Conservation (phyloP, 2,113 vertebrate genomes). For the Sisor rabdophorus region DNA sequence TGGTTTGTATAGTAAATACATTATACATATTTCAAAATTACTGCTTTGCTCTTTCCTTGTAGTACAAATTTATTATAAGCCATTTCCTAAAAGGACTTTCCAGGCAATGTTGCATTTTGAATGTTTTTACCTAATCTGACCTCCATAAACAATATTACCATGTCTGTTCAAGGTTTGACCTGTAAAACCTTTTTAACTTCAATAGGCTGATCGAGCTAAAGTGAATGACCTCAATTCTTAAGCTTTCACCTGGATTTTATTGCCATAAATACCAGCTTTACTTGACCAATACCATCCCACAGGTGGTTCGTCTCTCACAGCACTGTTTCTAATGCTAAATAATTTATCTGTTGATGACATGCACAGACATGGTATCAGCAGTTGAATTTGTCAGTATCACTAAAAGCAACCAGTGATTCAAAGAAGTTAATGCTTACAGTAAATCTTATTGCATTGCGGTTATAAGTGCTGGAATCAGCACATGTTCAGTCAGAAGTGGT, state of each 20-base stretch:
- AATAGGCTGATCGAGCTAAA: constrained; percentile 54
- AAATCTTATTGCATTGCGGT: constrained; percentile 15
- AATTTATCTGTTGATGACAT: constrained; percentile 61
- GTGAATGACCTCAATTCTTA: constrained; percentile 45
- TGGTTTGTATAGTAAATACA: constrained; percentile 18
- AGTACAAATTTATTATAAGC: constrained; percentile 15
- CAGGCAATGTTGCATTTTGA: background rate
- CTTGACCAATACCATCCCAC: constrained; percentile 50
- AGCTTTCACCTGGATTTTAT: constrained; percentile 51
- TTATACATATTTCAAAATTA: constrained; percentile 24
- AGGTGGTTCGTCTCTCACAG: constrained; percentile 59
- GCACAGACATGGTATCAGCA: constrained; percentile 53
- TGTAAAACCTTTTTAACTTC: constrained; percentile 54
- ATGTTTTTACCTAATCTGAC: constrained; percentile 48
- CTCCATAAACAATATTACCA: constrained; percentile 58
- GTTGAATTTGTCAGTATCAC: constrained; percentile 37
- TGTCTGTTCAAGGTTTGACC: constrained; percentile 53
- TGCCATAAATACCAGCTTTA: constrained; percentile 46
- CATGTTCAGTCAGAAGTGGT: constrained; percentile 24
- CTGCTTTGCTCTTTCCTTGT: background rate
- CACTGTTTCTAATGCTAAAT: constrained; percentile 45
- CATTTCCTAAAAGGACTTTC: constrained; percentile 8
- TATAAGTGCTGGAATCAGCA: constrained; percentile 14
- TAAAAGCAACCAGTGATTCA: constrained; percentile 21
- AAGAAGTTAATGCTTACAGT: constrained; percentile 36